Percentiles rank a stretch among this genome's conserved stretches.
Evolutionary conservation across 2,888 invertebrate genomes (phyloP).

Genomic region (Clepsis dumicolana): DNA sequence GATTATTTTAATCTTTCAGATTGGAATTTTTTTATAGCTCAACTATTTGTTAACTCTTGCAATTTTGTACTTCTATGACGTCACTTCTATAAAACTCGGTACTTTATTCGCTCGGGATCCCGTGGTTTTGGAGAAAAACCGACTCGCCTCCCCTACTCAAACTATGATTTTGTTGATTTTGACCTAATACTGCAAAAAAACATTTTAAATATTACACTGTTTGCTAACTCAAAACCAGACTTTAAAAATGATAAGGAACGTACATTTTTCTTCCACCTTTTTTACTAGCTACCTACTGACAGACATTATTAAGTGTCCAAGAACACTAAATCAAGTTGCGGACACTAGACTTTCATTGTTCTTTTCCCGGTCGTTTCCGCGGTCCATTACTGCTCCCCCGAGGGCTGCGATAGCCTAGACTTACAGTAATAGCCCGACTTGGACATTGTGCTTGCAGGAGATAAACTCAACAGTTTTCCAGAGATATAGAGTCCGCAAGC

Average conservation of each 20-base stretch:
- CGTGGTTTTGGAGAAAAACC: too few relatives aligned
- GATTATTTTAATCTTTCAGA: too few relatives aligned
- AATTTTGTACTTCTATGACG: too few relatives aligned
- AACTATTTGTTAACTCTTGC: too few relatives aligned
- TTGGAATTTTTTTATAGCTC: too few relatives aligned
- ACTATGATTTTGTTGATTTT: not conserved
- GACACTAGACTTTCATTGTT: constrained; percentile 66
- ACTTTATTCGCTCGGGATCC: too few relatives aligned
- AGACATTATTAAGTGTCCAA: constrained; percentile 65
- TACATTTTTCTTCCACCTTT: constrained; percentile 17
- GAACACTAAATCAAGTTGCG: constrained; percentile 74
- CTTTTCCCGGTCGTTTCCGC: constrained; percentile 74
- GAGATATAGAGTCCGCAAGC: constrained; percentile 41
- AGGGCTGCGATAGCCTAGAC: constrained; percentile 63
- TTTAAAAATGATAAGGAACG: not conserved
- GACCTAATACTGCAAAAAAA: too few relatives aligned
- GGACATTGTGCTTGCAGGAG: constrained; percentile 48
- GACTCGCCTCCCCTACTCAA: too few relatives aligned
- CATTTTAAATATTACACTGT: too few relatives aligned
- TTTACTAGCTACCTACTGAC: constrained; percentile 28
- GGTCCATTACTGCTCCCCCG: constrained; percentile 73
- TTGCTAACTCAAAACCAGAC: not conserved
- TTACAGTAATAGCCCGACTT: constrained; percentile 61
- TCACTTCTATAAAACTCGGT: too few relatives aligned
- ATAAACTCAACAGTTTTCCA: constrained; percentile 52